Base-by-base conservation (phyloP, 1,140 invertebrate genomes). In the Drosophila erecta region DNA sequence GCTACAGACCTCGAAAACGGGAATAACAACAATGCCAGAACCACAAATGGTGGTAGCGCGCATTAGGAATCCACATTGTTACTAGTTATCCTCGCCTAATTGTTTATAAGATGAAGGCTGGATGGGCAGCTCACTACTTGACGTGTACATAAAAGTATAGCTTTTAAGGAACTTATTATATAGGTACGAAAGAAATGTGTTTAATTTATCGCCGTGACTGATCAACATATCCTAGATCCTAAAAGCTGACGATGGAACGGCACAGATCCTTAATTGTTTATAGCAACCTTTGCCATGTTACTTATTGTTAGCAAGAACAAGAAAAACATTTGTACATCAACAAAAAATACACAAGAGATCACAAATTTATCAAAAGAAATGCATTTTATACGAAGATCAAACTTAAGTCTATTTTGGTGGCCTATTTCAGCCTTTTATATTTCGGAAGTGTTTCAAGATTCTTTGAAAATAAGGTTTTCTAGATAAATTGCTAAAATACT, bases 211-310 rank as follows among this genome's bases (percentile, higher is more conserved):
- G 64, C 41, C 43, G 64, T 40, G 41, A 71, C 49, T 59, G 37
- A 40, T 46, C 35, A 50, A 64, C 72, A 74, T 80, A 86, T 85
- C 72, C 61, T 76, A 56, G 51, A 61, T 59, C 60, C 64, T 70
- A 56, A 47, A 54, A 46, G 47, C 61, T 73, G 57, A 72, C 62
- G 77, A 80, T 72, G 50, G 17, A 79, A 15, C 55, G 83, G 71
- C 66, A 66, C 44, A 60, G 61, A 74, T 60, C 57, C 81, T 76
- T 66, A 79, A 62, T 79, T 79, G 58, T 74, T 79, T 55, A 59
- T 69, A 79, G 61, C 56, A 41, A 61, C 56, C 66, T 76, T 83
- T 76, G 83, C 83, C 83, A 87, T 87, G 83, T 87, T 87, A 87
- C 84, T 87, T 89, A 87, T 76, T 77, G 56, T 76, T 77, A 77